Base-by-base conservation (phyloP, 2,888 invertebrate species). In the Watsonalla cultraria region DNA sequence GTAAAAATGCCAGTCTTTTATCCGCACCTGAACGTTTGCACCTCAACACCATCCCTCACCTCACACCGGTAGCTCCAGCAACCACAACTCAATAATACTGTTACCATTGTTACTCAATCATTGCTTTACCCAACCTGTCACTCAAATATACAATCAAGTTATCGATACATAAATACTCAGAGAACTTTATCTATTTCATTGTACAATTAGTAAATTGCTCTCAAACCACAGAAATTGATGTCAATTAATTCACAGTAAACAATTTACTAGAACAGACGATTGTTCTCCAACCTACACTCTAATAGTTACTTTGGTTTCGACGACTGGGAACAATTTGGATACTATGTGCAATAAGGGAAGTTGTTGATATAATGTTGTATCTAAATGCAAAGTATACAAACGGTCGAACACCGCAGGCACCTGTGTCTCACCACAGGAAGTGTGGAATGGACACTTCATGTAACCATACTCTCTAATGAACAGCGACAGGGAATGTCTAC, bases 1-100 rank as follows among this genome's bases (percentile, higher is more conserved):
- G 4, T 24, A 24, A 24, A 24, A 24, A 24, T 24, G 24, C 24
- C 24, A 24, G 24, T 24, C 24, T 24, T 24, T 24, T 24, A 24
- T 24, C 24, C 24, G 24, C 24, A 4, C 24, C 24, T 24, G 24
- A 34, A 54, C 54, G 54, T 51, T 55, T 53, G 56, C 53, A 56
- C 55, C 52, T 58, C 45, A 46, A 49, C 47, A 54, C 59, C 53
- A 59, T 47, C 58, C 45, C 51, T 55, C 54, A 53, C 57, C 56
- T 54, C 57, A 54, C 61, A 57, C 48, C 48, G 8, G 14, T 35
- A 49, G 15, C 64, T 66, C 53, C 65, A 70, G 66, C 71, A 70
- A 68, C 70, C 75, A 74, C 67, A 72, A 73, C 70, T 73, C 72
- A 68, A 80, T 82, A 84, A 84, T 84, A 84, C 84, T 84, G 83